Evolutionary conservation across 2,113 vertebrate genomes (phyloP).

Genomic region (Lophochroa leadbeateri): DNA sequence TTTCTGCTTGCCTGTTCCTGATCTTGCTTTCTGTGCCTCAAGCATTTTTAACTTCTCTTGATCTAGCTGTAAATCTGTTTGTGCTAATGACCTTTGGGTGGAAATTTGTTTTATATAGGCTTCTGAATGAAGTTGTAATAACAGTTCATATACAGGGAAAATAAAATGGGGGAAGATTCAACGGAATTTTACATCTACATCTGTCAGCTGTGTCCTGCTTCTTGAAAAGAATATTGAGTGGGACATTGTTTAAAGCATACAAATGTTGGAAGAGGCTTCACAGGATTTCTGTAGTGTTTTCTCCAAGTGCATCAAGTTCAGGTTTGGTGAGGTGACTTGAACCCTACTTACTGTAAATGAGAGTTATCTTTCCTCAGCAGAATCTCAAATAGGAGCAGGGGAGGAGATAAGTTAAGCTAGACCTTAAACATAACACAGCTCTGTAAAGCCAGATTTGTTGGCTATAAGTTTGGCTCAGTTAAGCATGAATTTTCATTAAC

Average conservation of each 20-base stretch:
- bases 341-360: background rate
- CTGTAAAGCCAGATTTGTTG: background rate
- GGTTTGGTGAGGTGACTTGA: background rate
- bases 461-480: background rate
- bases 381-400: background rate
- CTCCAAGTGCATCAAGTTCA: background rate
- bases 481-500: background rate
- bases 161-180: background rate
- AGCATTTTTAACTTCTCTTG: background rate
- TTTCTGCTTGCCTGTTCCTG: background rate
- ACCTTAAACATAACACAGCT: background rate
- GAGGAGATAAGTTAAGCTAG: background rate
- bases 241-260: background rate
- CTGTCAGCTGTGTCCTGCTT: background rate
- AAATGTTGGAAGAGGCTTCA: background rate
- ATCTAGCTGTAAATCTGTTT: background rate
- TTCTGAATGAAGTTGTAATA: background rate
- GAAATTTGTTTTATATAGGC: background rate
- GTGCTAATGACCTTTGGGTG: background rate
- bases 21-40: background rate
- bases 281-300: background rate
- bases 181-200: background rate
- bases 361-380: background rate
- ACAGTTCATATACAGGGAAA: background rate
- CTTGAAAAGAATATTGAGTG: background rate